These are phyloP conservation scores for Cotesia chilonis DNA, from an alignment of 1,140 invertebrate genomes.

Conservation along the genomic window DNA sequence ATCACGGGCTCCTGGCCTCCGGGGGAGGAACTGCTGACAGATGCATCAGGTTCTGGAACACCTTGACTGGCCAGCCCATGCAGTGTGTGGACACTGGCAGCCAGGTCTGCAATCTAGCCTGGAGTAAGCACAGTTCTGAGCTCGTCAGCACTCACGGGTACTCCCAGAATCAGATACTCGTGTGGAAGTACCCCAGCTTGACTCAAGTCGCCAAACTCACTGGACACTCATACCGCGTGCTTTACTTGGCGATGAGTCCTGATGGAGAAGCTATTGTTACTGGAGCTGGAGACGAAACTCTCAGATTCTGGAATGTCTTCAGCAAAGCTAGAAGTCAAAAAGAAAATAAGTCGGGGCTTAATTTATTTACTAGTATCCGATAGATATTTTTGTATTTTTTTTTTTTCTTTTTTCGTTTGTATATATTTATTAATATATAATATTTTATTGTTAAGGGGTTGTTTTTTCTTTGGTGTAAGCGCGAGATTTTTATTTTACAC, in stretches of 20 bases:
- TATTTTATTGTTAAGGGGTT: not conserved
- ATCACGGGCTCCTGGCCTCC: conserved; percentile 96
- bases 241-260: conserved; percentile 97
- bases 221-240: conserved; percentile 95
- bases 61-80: conserved; percentile 98
- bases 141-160: conserved; percentile 99
- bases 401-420: conserved; percentile 36
- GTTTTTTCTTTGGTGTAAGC: conserved; percentile 5
- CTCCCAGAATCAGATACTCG: conserved; percentile 98
- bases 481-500: not conserved
- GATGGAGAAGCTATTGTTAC: conserved; percentile 99
- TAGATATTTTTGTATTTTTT: conserved; percentile 52
- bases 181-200: conserved; percentile 99
- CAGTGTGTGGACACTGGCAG: conserved; percentile 99
- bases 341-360: conserved; percentile 96
- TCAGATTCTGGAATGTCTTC: conserved; percentile 99
- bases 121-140: conserved; percentile 99
- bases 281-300: conserved; percentile 97
- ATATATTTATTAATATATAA: conserved; percentile 19
- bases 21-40: conserved; percentile 98
- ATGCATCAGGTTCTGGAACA: conserved; percentile 99
- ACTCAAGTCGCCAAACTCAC: conserved; percentile 97
- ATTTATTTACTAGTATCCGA: conserved; percentile 92
- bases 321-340: conserved; percentile 95
- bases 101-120: conserved; percentile 98